Evolutionary conservation across 2,888 invertebrate species (phyloP).

Genomic region (Andrena marginata): DNA sequence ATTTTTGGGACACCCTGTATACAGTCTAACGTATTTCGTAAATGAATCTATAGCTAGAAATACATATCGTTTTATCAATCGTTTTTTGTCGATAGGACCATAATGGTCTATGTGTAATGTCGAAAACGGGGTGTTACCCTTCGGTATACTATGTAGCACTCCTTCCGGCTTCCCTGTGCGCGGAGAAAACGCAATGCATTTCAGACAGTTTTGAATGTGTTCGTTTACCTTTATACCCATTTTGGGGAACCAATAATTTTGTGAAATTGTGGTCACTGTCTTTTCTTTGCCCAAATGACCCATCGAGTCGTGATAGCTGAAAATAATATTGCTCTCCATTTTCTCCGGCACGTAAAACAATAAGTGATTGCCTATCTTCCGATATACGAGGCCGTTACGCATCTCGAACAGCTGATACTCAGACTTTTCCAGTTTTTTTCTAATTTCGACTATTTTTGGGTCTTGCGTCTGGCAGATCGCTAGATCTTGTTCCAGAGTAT

Average conservation of each 20-base stretch:
- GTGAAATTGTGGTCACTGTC: not conserved
- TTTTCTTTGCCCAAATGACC: conserved; percentile 4
- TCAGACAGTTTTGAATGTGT: conserved; percentile 18
- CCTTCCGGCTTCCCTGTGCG: not conserved
- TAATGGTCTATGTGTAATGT: conserved; percentile 17
- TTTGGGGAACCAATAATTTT: conserved; percentile 30
- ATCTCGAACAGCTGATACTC: conserved; percentile 17
- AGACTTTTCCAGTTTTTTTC: not conserved
- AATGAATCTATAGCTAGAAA: conserved; percentile 73
- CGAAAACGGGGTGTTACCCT: conserved; percentile 4
- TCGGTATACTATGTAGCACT: not conserved
- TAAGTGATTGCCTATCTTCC: not conserved
- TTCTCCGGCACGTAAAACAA: conserved; percentile 21
- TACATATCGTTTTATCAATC: conserved; percentile 73
- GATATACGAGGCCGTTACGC: conserved; percentile 11
- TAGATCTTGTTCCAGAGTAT: conserved; percentile 1
- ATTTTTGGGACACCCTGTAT: no score
- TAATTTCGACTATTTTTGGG: not conserved
- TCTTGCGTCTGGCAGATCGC: conserved; percentile 9
- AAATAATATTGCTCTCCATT: conserved; percentile 7
- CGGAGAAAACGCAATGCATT: conserved; percentile 18
- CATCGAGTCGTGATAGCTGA: conserved; percentile 10
- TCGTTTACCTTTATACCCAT: not conserved
- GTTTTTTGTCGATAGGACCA: conserved; percentile 67
- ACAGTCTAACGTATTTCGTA: conserved; percentile 72